Conservation (phyloP, 2,113 vertebrate genomes). For the Odocoileus hemionus region DNA sequence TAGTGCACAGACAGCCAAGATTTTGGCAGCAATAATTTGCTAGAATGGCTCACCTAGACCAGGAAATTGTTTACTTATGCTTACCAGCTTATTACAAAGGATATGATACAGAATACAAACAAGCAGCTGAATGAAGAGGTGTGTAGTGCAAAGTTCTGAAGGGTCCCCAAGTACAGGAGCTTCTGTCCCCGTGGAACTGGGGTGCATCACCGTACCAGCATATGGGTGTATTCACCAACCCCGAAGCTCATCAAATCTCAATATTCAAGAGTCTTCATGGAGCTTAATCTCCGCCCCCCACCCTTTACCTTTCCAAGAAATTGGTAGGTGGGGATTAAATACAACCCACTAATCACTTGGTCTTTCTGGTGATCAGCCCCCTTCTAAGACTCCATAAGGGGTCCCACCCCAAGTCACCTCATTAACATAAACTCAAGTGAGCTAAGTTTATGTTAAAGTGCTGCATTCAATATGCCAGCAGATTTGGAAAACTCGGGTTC, state of each 20-base stretch:
- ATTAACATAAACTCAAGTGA: neutral
- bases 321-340: neutral
- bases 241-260: neutral
- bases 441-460: neutral
- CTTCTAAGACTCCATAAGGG: neutral
- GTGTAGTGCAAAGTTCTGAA: neutral
- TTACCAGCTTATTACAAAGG: neutral
- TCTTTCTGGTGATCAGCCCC: neutral
- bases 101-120: neutral
- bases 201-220: too few species aligned
- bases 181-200: neutral
- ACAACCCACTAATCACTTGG: neutral
- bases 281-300: neutral
- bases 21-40: neutral
- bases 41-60: neutral
- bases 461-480: neutral
- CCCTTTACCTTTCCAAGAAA: neutral
- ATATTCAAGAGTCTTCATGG: neutral
- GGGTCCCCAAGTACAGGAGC: neutral
- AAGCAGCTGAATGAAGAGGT: neutral
- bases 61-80: neutral
- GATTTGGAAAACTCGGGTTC: neutral
- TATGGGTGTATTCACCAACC: neutral
- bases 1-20: neutral
- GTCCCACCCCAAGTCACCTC: neutral